A percentile compares a stretch with the other conserved stretches of the same genome.
phyloP scores from a whole-genome alignment of 2,113 vertebrate species.

The Thamnaconus septentrionalis region DNA sequence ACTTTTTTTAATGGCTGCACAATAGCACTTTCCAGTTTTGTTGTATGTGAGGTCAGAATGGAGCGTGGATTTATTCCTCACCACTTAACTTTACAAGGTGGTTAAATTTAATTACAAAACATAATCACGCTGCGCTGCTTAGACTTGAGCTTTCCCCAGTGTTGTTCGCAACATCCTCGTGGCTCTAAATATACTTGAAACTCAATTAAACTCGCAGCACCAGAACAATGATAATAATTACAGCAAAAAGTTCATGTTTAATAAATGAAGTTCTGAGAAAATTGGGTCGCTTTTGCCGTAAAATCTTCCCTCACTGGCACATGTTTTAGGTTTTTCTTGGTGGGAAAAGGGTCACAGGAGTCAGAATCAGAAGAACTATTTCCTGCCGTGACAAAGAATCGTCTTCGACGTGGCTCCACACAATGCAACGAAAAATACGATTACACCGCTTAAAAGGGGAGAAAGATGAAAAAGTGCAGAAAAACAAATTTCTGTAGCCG shows the following conservation, averaged over 20 bases:
- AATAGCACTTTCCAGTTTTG: no score
- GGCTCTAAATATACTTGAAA: conserved; percentile 55
- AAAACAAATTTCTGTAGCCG: no score
- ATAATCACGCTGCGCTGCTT: neutral
- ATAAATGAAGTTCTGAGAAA: conserved; percentile 28
- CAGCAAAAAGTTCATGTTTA: conserved; percentile 36
- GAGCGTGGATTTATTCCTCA: neutral
- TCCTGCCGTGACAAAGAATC: no score
- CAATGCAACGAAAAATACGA: no score
- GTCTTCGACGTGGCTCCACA: no score
- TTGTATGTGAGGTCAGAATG: neutral
- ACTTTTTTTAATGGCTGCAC: neutral
- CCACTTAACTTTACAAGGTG: neutral
- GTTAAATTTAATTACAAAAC: neutral
- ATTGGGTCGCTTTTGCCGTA: conserved; percentile 23
- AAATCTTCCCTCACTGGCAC: no score
- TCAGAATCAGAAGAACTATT: neutral
- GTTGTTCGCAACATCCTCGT: conserved; percentile 51
- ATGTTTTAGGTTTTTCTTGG: no score
- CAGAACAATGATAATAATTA: conserved; percentile 15
- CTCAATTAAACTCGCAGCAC: conserved; percentile 62
- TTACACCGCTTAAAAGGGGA: no score
- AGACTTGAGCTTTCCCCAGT: conserved; percentile 16
- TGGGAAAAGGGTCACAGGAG: no score
- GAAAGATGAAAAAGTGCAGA: no score